Percentiles rank a stretch among this genome's conserved stretches.
phyloP scores from a whole-genome alignment of 2,113 vertebrate genomes.

The Bos taurus region DNA sequence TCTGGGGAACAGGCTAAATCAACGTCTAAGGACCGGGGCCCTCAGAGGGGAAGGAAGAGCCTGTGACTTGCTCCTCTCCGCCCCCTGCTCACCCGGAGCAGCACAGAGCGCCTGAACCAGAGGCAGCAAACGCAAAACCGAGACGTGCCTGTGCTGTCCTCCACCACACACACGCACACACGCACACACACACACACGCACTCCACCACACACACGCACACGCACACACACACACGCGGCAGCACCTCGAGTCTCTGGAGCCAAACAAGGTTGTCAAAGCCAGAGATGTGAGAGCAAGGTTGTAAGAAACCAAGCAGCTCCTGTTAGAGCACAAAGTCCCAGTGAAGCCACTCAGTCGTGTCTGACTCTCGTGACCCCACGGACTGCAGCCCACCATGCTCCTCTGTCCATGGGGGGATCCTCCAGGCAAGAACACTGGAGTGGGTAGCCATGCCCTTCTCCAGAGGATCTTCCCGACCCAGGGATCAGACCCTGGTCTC shows the following conservation, averaged over 20 bases:
- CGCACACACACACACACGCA: accelerated
- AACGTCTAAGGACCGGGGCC: background rate
- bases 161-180: accelerated
- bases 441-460: background rate
- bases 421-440: background rate
- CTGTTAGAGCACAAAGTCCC: background rate
- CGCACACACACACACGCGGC: background rate
- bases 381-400: background rate
- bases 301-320: background rate
- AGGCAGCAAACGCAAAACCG: background rate
- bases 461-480: background rate
- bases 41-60: background rate
- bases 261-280: background rate
- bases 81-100: background rate
- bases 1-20: background rate
- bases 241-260: background rate
- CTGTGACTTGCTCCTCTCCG: background rate
- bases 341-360: background rate
- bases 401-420: background rate
- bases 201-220: accelerated
- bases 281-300: background rate
- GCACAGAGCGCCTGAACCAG: background rate
- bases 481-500: background rate
- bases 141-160: background rate
- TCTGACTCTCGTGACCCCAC: background rate